Evolutionary conservation across 1,140 invertebrate species (phyloP).

Genomic region (Drosophila repleta): DNA sequence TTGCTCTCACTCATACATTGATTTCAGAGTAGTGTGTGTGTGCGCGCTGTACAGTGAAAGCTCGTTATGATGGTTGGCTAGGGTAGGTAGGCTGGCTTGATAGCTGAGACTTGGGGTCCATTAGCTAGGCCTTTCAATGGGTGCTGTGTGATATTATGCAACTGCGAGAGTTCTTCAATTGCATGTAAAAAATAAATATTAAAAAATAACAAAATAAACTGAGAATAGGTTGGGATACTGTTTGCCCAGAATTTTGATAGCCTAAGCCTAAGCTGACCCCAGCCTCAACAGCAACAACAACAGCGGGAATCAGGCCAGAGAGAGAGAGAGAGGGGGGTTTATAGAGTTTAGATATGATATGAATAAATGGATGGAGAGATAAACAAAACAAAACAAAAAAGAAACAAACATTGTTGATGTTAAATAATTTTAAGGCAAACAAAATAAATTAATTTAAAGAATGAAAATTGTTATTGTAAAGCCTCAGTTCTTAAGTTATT

Average conservation of each 20-base stretch:
- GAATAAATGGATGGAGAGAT: slow-evolving; percentile 10
- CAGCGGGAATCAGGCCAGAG: slow-evolving; percentile 5
- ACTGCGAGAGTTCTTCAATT: slow-evolving; percentile 19
- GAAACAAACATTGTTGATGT: slow-evolving; percentile 76
- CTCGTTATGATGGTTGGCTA: slow-evolving; percentile 40
- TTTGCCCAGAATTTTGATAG: slow-evolving; percentile 15
- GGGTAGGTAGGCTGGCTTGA: background rate
- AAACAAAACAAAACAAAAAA: slow-evolving; percentile 51
- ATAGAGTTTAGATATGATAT: slow-evolving; percentile 13
- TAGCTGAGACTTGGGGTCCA: background rate
- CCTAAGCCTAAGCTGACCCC: background rate
- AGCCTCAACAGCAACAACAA: background rate
- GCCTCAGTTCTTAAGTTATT: slow-evolving; percentile 80
- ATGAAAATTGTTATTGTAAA: slow-evolving; percentile 78
- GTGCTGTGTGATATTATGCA: slow-evolving; percentile 60
- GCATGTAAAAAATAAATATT: slow-evolving; percentile 53
- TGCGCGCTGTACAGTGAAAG: slow-evolving; percentile 51
- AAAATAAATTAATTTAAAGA: slow-evolving; percentile 53
- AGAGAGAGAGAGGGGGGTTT: background rate
- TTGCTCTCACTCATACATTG: slow-evolving; percentile 28
- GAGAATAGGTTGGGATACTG: background rate
- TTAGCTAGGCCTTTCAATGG: slow-evolving; percentile 8
- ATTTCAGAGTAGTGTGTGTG: slow-evolving; percentile 37
- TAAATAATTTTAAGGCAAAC: slow-evolving; percentile 75
- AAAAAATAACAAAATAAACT: slow-evolving; percentile 30